Evolutionary conservation across 2,888 invertebrate genomes (phyloP), one percentile per base, ranked within the genome.

Genomic region (Cryptocheilus praepositus): DNA sequence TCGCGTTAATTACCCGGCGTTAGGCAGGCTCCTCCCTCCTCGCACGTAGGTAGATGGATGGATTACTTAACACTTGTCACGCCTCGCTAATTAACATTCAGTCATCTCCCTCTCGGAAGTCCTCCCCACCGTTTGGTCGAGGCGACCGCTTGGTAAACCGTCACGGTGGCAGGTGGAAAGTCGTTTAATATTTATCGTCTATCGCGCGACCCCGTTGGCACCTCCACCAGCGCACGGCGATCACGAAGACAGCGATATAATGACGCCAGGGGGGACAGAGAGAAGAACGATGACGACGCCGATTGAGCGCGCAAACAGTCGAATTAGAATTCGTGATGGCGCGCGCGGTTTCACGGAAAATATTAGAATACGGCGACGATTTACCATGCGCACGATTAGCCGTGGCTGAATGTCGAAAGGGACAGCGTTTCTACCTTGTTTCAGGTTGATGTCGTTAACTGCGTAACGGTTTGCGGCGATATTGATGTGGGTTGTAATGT

Each of bases 111-210:
- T 75, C 81, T 68, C 71, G 36, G 36, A 36, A 36, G 36, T 36
- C 36, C 36, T 36, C 36, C 36, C 36, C 36, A 36, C 36, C 72
- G 64, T 59, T 52, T 53, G 54, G 25, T 5, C 36, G 8, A 11
- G 8, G 13, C 36, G 36, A 36, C 7, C 7, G 36, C 7, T 36
- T 36, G 36, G 36, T 36, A 36, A 36, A 36, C 36, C 36, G 36
- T 36, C 36, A 36, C 36, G 36, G 61, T 71, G 74, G 74, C 81
- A 81, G 81, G 81, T 85, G 81, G 79, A 84, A 82, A 83, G 80
- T 83, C 79, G 85, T 87, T 88, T 86, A 88, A 87, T 88, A 88
- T 88, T 88, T 88, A 88, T 79, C 80, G 78, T 59, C 80, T 63
- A 79, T 79, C 78, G 80, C 77, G 62, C 78, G 78, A 80, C 80